phyloP scores from a whole-genome alignment of 2,888 invertebrate species.

The Rotaria macrura region DNA sequence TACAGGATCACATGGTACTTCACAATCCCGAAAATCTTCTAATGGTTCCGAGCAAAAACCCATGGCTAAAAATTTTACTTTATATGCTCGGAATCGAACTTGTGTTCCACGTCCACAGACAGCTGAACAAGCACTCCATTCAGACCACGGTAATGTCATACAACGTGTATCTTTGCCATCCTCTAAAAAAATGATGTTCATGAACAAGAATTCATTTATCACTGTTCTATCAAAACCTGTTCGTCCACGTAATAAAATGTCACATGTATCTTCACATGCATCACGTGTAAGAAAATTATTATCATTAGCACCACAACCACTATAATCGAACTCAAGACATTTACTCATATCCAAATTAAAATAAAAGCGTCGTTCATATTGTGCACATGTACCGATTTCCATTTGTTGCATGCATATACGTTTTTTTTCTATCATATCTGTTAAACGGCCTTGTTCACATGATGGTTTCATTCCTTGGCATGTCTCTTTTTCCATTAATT shows the following conservation, averaged over 20 bases:
- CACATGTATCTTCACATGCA: constrained; percentile 34
- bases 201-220: no score
- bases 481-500: constrained; percentile 8
- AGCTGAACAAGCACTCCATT: constrained; percentile 70
- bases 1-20: background rate
- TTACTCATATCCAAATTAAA: constrained; percentile 22
- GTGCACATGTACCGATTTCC: constrained; percentile 27
- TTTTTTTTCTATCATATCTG: constrained; percentile 17
- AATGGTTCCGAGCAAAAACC: constrained; percentile 27
- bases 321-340: constrained; percentile 64
- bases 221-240: background rate
- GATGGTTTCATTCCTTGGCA: background rate
- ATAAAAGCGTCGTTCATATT: constrained; percentile 39
- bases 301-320: constrained; percentile 34
- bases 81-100: constrained; percentile 52
- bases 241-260: constrained; percentile 19
- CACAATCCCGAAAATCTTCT: constrained; percentile 26
- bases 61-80: constrained; percentile 23
- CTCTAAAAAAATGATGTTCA: no score
- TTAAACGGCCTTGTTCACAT: constrained; percentile 19
- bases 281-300: constrained; percentile 34
- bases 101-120: constrained; percentile 63
- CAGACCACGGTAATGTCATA: constrained; percentile 64
- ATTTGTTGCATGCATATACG: constrained; percentile 31
- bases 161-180: constrained; percentile 55